phyloP scores from a whole-genome alignment of 2,888 invertebrate species.

The Spodoptera exigua region DNA sequence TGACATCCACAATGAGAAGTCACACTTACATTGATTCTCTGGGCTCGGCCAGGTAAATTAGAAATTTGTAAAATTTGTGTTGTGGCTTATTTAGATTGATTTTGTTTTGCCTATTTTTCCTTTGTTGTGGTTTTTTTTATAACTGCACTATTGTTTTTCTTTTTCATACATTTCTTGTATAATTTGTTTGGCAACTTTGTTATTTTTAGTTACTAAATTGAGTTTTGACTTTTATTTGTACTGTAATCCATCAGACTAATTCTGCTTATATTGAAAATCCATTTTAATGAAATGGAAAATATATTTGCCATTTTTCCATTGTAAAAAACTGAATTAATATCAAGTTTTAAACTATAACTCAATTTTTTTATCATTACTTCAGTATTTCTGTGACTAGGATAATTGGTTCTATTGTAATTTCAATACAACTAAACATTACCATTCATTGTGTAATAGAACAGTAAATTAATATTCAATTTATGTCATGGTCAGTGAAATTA shows the following conservation, averaged over 20 bases:
- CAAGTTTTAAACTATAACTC: too few relatives aligned
- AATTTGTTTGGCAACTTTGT: neutral
- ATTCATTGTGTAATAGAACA: too few relatives aligned
- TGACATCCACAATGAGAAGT: constrained; percentile 87
- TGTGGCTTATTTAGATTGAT: constrained; percentile 58
- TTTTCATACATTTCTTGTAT: neutral
- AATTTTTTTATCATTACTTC: neutral
- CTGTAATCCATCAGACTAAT: too few relatives aligned
- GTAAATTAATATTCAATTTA: too few relatives aligned
- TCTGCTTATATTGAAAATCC: too few relatives aligned
- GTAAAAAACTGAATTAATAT: too few relatives aligned
- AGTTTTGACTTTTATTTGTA: neutral
- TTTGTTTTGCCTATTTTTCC: constrained; percentile 4
- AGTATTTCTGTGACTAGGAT: too few relatives aligned
- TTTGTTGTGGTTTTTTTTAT: neutral
- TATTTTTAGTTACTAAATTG: neutral
- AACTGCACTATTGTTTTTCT: neutral
- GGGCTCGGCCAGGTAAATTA: constrained; percentile 86
- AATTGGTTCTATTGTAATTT: too few relatives aligned
- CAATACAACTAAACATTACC: too few relatives aligned
- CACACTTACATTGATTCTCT: constrained; percentile 84
- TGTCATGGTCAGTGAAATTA: too few relatives aligned
- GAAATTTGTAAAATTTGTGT: constrained; percentile 56
- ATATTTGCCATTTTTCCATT: too few relatives aligned
- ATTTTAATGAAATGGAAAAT: too few relatives aligned